Evolutionary conservation across 2,797 vertebrate genomes (phyloP), one percentile per base, ranked within the genome.

Genomic region (Sarcoramphus papa): DNA sequence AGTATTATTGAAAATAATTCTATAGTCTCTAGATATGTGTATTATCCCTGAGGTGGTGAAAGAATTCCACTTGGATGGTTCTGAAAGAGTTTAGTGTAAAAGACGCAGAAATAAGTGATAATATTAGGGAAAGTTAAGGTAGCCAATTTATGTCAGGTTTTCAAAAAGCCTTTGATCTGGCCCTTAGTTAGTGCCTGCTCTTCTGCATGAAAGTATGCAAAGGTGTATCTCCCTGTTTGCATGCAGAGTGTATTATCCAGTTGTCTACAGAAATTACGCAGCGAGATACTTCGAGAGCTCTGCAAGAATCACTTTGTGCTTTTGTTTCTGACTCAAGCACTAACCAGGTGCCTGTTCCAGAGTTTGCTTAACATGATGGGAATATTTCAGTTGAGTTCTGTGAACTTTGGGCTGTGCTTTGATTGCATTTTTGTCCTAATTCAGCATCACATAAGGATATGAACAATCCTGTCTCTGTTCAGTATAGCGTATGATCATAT

Each of bases 1-100:
- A 27, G 48, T 51, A 33, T 81, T 21, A 25, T 70, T 21, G 19
- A 43, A 90, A 95, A 89, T 57, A 91, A 63, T 92, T 92, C 67
- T 65, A 1, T 67, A 57, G 87, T 51, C 30, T 93, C 56, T 33
- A 35, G 57, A 27, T 78, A 28, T 4, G 2, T 74, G 60, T 53
- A 10, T 87, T 86, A 76, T 83, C 60, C 70, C 74, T 37, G 59
- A 74, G 83, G 56, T 47, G 47, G 19, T 54, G 60, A 47, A 81
- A 77, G 41, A 69, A 64, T 95, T 88, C 74, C 48, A 12, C 63
- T 64, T 67, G 85, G 53, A 7, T 85, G 20, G 50, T 35, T 95
- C 72, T 85, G 83, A 87, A 77, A 68, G 33, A 35, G 13, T 76
- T 85, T 76, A 23, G 12, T 53, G 35, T 65, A 45, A 60, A 59